A percentile compares a stretch with the other conserved stretches of the same genome.
Evolutionary conservation across 2,113 vertebrate genomes (phyloP).

Genomic region (Neogobius melanostomus): DNA sequence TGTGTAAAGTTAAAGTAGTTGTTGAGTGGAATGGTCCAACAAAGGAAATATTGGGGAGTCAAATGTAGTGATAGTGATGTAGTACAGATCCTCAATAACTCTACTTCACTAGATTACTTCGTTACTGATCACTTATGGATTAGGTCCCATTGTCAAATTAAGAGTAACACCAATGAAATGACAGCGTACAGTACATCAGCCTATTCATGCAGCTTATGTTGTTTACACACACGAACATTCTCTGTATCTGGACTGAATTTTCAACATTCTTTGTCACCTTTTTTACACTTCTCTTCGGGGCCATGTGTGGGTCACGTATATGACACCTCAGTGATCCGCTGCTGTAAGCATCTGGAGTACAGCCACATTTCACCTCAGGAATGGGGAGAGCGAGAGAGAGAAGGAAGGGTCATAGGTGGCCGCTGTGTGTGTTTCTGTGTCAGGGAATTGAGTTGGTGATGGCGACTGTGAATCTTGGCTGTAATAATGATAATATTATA

Average conservation of each 20-base stretch:
- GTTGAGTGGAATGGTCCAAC: too few relatives aligned
- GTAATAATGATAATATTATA: conserved; percentile 20
- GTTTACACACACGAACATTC: too few relatives aligned
- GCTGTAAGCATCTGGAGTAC: conserved; percentile 23
- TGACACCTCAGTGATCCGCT: background rate
- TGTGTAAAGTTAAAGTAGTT: too few relatives aligned
- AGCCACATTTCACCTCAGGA: conserved; percentile 25
- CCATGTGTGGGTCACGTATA: background rate
- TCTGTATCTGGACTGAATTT: background rate
- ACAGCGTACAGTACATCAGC: too few relatives aligned
- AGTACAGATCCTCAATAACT: too few relatives aligned
- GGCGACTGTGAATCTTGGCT: conserved; percentile 38
- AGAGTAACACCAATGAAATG: too few relatives aligned
- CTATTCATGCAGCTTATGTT: too few relatives aligned
- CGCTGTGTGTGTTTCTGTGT: conserved; percentile 75
- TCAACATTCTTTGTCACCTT: background rate
- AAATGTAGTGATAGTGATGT: too few relatives aligned
- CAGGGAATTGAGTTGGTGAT: conserved; percentile 62
- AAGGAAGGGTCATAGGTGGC: conserved; percentile 61
- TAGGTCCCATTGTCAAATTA: too few relatives aligned
- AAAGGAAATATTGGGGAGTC: too few relatives aligned
- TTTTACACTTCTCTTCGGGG: background rate
- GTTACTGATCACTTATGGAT: too few relatives aligned
- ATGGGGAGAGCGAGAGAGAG: conserved; percentile 25
- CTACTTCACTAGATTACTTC: too few relatives aligned